Conservation (phyloP, 2,113 vertebrate species). For the Phainopepla nitens region DNA sequence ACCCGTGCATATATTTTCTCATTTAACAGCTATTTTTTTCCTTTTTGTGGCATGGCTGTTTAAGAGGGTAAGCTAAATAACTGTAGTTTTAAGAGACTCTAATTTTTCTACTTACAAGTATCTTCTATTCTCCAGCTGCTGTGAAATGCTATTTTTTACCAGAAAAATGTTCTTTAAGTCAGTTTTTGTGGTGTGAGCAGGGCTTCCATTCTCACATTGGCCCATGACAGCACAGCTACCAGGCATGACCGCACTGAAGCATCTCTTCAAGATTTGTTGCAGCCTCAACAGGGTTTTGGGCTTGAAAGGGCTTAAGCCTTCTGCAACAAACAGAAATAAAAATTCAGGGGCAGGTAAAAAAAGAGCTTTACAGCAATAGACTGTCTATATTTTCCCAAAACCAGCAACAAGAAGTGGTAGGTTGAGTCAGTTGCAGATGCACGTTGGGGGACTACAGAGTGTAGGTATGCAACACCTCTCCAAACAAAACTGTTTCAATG, state of each 20-base stretch:
- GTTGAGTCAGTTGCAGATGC: background rate
- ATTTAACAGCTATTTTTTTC: background rate
- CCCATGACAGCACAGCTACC: background rate
- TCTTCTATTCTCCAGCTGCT: background rate
- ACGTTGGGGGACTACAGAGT: background rate
- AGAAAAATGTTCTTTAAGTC: background rate
- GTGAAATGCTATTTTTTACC: background rate
- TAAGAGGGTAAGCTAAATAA: background rate
- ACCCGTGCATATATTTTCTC: background rate
- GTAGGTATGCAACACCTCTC: background rate
- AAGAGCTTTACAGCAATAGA: background rate
- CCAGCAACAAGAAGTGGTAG: background rate
- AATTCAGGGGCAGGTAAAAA: background rate
- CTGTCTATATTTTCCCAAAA: background rate
- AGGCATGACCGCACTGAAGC: background rate
- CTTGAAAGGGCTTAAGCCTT: background rate
- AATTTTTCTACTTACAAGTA: background rate
- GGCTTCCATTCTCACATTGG: background rate
- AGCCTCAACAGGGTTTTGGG: background rate
- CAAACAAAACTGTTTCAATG: constrained; percentile 29
- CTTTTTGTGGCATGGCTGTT: background rate
- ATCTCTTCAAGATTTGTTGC: background rate
- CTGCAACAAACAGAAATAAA: background rate
- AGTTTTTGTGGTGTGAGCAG: background rate
- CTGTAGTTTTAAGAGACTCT: background rate